Evolutionary conservation across 2,113 vertebrate genomes (phyloP), one percentile per base, ranked within the genome.

Genomic region (Phoenicopterus ruber): DNA sequence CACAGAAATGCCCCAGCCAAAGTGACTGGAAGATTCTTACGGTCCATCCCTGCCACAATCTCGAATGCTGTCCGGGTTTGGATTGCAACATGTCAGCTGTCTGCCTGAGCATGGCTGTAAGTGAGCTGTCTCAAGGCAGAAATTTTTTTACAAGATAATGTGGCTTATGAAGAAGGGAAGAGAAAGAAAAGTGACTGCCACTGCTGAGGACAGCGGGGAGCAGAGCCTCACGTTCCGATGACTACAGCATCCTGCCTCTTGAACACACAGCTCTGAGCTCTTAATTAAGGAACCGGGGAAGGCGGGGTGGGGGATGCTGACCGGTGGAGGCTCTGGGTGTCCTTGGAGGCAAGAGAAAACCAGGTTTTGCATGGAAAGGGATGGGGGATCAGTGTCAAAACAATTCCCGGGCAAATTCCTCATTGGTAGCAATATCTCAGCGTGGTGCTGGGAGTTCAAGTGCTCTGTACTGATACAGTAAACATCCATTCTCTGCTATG

Each of bases 121-220:
- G 72, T 28, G 84, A 96, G 79, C 88, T 95, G 91, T 82, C 95
- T 77, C 76, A 28, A 44, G 88, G 88, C 94, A 87, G 84, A 69
- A 80, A 72, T 87, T 36, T 96, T 88, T 95, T 97, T 96, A 94
- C 59, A 54, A 72, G 91, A 61, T 85, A 89, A 22, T 22, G 82
- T 57, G 50, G 86, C 79, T 95, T 17, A 8, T 2, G 38, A 76
- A 91, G 82, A 88, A 74, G 83, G 62, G 55, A 67, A 26, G n/a
- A 44, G 86, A 52, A n/a, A 55, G 90, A 47, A 13, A 86, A 90
- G 69, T 11, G 69, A 55, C 55, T 82, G 92, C 29, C 63, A 15
- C 36, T 22, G 69, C 28, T 0, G 17, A 76, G 62, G 77, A 59
- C 9, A 17, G 22, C 6, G 40, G 28, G 46, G 31, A 95, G 61